Evolutionary conservation across 2,888 invertebrate genomes (phyloP), one percentile per base, ranked within the genome.

Genomic region (Athrips mouffetella): DNA sequence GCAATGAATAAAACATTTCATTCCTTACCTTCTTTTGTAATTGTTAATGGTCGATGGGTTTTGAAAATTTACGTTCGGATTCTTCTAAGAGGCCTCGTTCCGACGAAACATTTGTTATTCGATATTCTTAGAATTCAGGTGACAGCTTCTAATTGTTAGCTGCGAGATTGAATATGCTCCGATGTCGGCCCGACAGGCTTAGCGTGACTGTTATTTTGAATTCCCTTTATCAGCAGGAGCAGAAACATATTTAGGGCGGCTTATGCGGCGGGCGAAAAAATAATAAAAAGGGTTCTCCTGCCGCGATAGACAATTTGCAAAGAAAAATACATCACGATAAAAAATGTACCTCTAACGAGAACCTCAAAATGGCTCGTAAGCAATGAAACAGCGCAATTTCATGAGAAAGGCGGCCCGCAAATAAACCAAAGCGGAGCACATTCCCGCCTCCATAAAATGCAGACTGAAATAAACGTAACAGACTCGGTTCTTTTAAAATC

Each of bases 1-100:
- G 78, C 77, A 80, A 87, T 86, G 87, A 88, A 87, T 88, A 87
- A 88, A 88, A 87, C 86, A 87, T 87, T 87, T 84, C 77, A 86
- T 86, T 84, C 80, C 83, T 82, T 82, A 81, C 80, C 80, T 83
- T 84, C 82, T 85, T 86, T 85, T 84, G 80, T 84, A 84, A 86
- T 83, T 85, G 84, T 85, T 88, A 86, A 86, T 84, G 82, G 85
- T 77, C 80, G 83, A 83, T 86, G 81, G 80, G 78, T 83, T 83
- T 81, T 80, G 76, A 77, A 76, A 82, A 84, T 80, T 80, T 81
- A 79, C 78, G 77, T 76, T 73, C 78, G 66, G 70, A 73, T 73
- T 75, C 71, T 75, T 73, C 70, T 31, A 42, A 65, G 65, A 62
- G 70, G 71, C 64, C 62, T 65, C 70, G 67, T 73, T 76, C 70